phyloP scores from a whole-genome alignment of 2,797 vertebrate genomes.

The Rallus crepitans region DNA sequence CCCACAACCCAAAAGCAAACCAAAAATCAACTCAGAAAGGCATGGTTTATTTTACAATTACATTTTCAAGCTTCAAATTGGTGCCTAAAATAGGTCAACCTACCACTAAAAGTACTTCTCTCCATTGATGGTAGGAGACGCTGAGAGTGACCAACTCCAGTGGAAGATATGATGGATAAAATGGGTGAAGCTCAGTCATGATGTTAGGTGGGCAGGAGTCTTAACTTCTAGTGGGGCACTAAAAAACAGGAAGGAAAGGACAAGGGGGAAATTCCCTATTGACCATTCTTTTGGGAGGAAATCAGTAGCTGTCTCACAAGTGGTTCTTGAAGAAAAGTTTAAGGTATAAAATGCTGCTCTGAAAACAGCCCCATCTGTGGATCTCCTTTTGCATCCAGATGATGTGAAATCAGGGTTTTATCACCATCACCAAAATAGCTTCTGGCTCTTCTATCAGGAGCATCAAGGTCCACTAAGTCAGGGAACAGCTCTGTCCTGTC shows the following conservation, averaged over 20 bases:
- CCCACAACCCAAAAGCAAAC: rapidly evolving
- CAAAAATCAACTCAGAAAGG: neutral
- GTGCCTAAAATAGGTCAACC: neutral
- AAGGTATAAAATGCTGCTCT: neutral
- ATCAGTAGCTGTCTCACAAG: neutral
- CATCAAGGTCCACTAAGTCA: neutral
- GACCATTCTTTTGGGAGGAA: neutral
- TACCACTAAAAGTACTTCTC: neutral
- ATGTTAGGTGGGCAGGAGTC: neutral
- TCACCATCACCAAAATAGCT: neutral
- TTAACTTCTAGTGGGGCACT: neutral
- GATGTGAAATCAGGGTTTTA: neutral
- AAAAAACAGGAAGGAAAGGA: neutral
- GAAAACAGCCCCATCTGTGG: neutral
- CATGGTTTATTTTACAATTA: neutral
- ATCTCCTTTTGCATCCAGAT: neutral
- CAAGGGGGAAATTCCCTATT: neutral
- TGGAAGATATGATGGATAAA: neutral
- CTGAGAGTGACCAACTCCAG: neutral
- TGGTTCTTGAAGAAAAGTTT: neutral
- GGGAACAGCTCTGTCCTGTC: neutral
- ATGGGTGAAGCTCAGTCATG: neutral
- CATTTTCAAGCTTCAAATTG: neutral
- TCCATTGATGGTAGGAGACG: neutral
- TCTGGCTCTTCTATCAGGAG: neutral